phyloP scores from a whole-genome alignment of 1,140 invertebrate genomes.

The Platorchestia sp. region DNA sequence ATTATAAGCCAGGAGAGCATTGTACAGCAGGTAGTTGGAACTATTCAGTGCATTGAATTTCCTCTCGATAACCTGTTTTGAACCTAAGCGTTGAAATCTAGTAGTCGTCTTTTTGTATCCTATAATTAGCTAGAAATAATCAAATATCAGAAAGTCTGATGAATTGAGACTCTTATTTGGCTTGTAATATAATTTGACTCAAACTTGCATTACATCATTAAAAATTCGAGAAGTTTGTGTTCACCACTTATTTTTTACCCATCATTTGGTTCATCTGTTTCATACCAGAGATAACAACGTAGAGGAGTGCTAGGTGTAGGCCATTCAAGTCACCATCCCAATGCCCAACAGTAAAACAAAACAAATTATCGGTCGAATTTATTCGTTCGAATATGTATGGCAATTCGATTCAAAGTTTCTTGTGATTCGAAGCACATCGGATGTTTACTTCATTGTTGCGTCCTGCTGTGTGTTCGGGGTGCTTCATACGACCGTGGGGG shows the following conservation, averaged over 20 bases:
- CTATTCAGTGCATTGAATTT: no score
- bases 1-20: no score
- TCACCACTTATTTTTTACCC: not conserved
- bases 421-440: not conserved
- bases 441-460: not conserved
- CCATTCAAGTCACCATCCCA: not conserved
- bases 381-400: not conserved
- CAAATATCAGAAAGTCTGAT: no score
- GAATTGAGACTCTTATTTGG: no score
- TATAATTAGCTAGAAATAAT: no score
- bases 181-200: not conserved
- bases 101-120: no score
- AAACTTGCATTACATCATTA: not conserved
- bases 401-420: not conserved
- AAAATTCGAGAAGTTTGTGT: not conserved
- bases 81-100: no score
- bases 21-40: no score
- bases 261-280: not conserved
- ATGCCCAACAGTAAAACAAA: not conserved
- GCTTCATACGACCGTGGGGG: not conserved
- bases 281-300: not conserved
- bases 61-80: no score
- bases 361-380: not conserved
- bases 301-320: not conserved
- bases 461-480: not conserved